Conservation (phyloP, 2,888 invertebrate species). For the Ferrisia virgata region DNA sequence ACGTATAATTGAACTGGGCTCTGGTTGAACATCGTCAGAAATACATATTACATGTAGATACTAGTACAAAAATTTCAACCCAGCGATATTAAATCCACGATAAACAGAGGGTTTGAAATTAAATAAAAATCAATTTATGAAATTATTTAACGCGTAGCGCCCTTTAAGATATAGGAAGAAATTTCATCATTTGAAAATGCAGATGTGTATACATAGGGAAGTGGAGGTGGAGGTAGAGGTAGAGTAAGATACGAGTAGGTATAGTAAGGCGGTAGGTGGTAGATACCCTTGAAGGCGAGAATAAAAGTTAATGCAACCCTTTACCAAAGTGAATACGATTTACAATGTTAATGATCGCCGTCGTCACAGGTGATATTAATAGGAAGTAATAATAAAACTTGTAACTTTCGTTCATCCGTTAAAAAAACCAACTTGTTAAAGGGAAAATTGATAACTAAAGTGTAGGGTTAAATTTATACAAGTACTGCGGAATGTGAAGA, state of each 20-base stretch:
- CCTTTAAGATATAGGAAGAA: background rate
- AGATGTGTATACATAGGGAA: too few relatives aligned
- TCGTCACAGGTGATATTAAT: conserved; percentile 27
- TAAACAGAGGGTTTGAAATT: background rate
- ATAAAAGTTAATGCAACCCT: background rate
- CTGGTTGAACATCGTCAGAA: too few relatives aligned
- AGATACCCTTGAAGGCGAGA: background rate
- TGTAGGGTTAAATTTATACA: conserved; percentile 18
- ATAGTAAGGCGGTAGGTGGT: background rate
- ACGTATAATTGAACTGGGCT: too few relatives aligned
- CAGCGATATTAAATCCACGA: too few relatives aligned
- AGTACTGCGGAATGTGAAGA: background rate
- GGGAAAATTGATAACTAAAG: conserved; percentile 8
- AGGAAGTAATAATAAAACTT: conserved; percentile 25
- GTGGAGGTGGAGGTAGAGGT: too few relatives aligned
- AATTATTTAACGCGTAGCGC: background rate
- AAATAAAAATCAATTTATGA: conserved; percentile 13
- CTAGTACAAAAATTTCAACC: too few relatives aligned
- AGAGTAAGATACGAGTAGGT: too few relatives aligned
- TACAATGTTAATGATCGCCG: conserved; percentile 23
- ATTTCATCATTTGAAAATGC: background rate
- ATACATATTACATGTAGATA: too few relatives aligned
- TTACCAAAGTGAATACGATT: conserved; percentile 13
- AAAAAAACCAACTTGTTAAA: background rate
- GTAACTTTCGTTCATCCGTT: conserved; percentile 23